phyloP scores from a whole-genome alignment of 2,113 vertebrate genomes.

The Tachuris rubrigastra region DNA sequence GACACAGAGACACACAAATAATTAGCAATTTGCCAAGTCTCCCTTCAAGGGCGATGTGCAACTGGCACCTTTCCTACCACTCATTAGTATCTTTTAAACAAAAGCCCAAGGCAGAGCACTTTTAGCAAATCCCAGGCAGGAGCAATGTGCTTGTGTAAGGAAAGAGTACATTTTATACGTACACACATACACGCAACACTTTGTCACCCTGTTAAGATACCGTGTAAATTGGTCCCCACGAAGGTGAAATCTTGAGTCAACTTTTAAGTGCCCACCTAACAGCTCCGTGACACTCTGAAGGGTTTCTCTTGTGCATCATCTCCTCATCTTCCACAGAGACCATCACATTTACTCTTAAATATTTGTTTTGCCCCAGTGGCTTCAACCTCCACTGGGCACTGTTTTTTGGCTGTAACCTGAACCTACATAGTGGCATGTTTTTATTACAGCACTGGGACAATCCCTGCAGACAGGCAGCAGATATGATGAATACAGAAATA shows the following conservation, averaged over 20 bases:
- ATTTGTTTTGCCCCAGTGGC: not conserved
- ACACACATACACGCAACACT: not conserved
- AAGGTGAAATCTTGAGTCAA: accelerated
- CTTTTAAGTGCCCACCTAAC: not conserved
- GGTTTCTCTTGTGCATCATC: not conserved
- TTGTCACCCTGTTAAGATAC: not conserved
- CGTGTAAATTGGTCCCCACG: not conserved
- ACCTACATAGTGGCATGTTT: not conserved
- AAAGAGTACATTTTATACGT: not conserved
- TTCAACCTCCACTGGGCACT: not conserved
- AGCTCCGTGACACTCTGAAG: no score
- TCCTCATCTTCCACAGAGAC: not conserved
- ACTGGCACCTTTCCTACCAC: not conserved
- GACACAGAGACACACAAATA: not conserved
- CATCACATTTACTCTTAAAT: not conserved
- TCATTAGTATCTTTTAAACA: not conserved
- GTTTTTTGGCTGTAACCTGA: not conserved
- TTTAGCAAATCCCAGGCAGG: not conserved
- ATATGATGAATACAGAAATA: not conserved
- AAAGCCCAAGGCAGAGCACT: not conserved
- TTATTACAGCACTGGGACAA: not conserved
- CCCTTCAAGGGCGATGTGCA: not conserved
- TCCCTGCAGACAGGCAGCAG: not conserved
- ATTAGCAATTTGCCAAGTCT: not conserved
- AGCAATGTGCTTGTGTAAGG: not conserved